Base-by-base conservation (phyloP, 2,888 invertebrate species). In the Leucophenga montana region DNA sequence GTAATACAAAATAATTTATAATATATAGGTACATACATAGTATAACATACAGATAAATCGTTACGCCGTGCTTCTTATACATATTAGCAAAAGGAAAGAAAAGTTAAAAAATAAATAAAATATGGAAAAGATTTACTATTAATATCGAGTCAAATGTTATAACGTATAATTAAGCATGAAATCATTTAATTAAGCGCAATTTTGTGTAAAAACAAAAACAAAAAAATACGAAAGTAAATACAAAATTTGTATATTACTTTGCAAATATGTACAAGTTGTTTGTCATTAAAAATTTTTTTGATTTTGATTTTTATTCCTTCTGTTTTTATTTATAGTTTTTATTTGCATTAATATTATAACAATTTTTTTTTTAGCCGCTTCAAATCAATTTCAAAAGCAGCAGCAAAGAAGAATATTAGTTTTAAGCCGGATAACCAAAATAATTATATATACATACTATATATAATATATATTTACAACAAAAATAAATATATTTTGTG, bases 401-500 rank as follows among this genome's bases (percentile, higher is more conserved):
- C 39, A 8, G 11, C 39, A 39, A 39, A 39, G 13, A 6, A n/a
- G 33, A 44, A 11, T 39, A 39, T 48, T 64, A 64, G 62, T 64
- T 64, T 46, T 64, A 64, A 64, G 62, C 62, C 18, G 46, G 46
- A 64, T 33, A 50, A 59, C n/a, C 16, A 59, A 59, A 27, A 31
- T 8, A 14, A 27, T n/a, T 27, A 27, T 27, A 48, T 48, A 44
- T 14, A 48, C n/a, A 14, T 22, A 27, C n/a, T 27, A 27, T 27
- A 48, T 48, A 44, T 14, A 48, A 57, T 46, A 67, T 27, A 62
- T 44, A 22, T 64, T 64, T 64, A 61, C 27, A 57, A 31, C 8
- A 57, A n/a, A 22, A 50, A 65, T 14, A 39, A 61, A 65, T n/a
- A 53, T 50, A 66, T 53, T 67, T 66, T 57, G 67, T 67, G 56